Base-by-base conservation (phyloP, 2,888 invertebrate species). In the Thalpophila matura region DNA sequence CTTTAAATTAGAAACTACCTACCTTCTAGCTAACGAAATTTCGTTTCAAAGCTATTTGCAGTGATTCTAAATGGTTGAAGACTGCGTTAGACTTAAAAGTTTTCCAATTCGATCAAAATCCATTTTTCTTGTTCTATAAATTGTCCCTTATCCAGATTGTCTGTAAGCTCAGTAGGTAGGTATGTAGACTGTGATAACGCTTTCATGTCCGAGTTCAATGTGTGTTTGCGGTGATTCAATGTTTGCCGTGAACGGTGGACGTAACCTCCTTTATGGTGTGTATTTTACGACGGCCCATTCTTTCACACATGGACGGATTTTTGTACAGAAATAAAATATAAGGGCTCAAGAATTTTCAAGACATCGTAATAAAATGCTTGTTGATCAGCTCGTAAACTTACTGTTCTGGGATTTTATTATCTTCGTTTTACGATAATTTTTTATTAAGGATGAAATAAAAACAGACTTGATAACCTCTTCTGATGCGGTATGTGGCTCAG, bases 151-250 rank as follows among this genome's bases (percentile, higher is more conserved):
- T 24, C 14, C 20, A 16, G 33, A 40, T 42, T 62, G 40, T 16
- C 20, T 45, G 45, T 50, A 29, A 43, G 37, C 16, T 43, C 16
- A 26, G 27, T 35, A 2, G 40, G 20, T 40, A 37, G 43, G 27
- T 35, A 2, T 46, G 20, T 40, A 37, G 43, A 38, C 27, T 49
- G 50, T 49, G 55, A 62, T 43, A 74, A 31, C 38, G 42, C 69
- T 77, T 74, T 77, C 57, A 71, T 60, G 27, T 49, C 20, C 45
- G 70, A 74, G 75, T 74, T 64, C 55, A 54, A 37, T 43, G 37
- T 63, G 37, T 63, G 58, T 54, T 40, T 51, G 58, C 35, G 51
- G 47, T 56, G 69, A 74, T 69, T 77, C 56, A 77, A 56, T 75
- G 59, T 75, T 64, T 64, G 40, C 42, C 29, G 14, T 57, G 71